Conservation (phyloP, 2,113 vertebrate species). For the Seriola aureovittata region DNA sequence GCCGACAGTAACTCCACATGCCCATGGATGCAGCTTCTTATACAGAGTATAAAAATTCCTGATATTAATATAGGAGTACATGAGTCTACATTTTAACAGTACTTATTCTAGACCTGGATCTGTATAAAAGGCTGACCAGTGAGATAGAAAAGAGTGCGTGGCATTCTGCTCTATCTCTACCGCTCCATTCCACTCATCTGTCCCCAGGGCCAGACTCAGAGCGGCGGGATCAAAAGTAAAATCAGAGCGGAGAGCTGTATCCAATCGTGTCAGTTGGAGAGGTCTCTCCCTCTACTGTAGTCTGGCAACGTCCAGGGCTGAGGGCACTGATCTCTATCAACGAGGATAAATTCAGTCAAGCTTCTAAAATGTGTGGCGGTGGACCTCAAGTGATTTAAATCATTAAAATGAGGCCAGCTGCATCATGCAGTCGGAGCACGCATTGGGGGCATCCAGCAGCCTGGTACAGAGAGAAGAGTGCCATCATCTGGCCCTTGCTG, state of each 20-base stretch:
- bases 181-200: slow-evolving; percentile 71
- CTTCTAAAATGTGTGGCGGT: slow-evolving; percentile 74
- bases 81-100: slow-evolving; percentile 35
- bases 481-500: slow-evolving; percentile 80
- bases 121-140: slow-evolving; percentile 67
- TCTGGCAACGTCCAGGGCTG: slow-evolving; percentile 74
- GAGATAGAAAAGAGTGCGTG: slow-evolving; percentile 65
- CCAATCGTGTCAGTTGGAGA: slow-evolving; percentile 78
- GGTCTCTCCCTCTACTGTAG: slow-evolving; percentile 76
- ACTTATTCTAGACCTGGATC: slow-evolving; percentile 51
- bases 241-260: slow-evolving; percentile 77
- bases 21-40: slow-evolving; percentile 13
- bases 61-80: slow-evolving; percentile 33
- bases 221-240: slow-evolving; percentile 79
- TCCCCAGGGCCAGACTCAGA: slow-evolving; percentile 75
- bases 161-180: slow-evolving; percentile 65
- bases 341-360: slow-evolving; percentile 81
- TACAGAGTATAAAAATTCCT: slow-evolving; percentile 34
- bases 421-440: slow-evolving; percentile 69
- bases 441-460: slow-evolving; percentile 52
- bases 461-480: slow-evolving; percentile 81
- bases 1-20: slow-evolving; percentile 14
- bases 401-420: slow-evolving; percentile 80
- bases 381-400: slow-evolving; percentile 81
- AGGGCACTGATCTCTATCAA: slow-evolving; percentile 81